These are phyloP conservation scores for Azemiops feae DNA, from an alignment of 2,113 vertebrate species.

Conservation along the genomic window DNA sequence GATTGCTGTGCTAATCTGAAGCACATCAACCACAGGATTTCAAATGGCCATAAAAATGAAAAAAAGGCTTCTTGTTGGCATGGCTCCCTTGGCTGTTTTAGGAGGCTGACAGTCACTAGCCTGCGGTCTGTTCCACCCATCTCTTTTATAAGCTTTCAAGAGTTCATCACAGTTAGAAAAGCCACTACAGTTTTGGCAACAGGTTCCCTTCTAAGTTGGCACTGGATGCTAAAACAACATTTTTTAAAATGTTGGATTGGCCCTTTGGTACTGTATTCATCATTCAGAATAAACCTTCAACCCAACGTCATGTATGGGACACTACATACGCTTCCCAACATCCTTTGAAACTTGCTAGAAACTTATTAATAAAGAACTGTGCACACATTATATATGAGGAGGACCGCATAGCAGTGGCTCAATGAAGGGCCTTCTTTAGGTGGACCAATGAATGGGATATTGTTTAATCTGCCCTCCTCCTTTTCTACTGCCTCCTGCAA, in stretches of 20 bases:
- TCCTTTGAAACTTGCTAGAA: constrained; percentile 20
- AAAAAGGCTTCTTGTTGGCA: not conserved
- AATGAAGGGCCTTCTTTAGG: not conserved
- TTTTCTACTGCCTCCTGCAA: not conserved
- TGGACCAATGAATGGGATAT: not conserved
- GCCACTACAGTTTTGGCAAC: not conserved
- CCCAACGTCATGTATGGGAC: not conserved
- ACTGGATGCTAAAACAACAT: constrained; percentile 32
- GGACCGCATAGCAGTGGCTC: not conserved
- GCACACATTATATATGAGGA: not conserved
- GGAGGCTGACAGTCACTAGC: not conserved
- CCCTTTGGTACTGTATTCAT: not conserved
- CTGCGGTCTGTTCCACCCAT: not conserved
- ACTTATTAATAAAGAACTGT: constrained; percentile 6
- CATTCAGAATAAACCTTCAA: constrained; percentile 33
- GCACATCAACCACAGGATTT: not conserved
- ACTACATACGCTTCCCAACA: accelerated
- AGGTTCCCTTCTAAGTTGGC: constrained; percentile 3
- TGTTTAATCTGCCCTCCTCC: not conserved
- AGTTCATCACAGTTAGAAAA: not conserved
- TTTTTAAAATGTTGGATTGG: constrained; percentile 30
- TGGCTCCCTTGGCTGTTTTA: accelerated
- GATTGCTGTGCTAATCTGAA: not conserved
- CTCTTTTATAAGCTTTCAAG: accelerated
- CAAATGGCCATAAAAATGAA: not conserved